Conservation (phyloP, 2,113 vertebrate genomes). For the Phrynosoma blainvillii region DNA sequence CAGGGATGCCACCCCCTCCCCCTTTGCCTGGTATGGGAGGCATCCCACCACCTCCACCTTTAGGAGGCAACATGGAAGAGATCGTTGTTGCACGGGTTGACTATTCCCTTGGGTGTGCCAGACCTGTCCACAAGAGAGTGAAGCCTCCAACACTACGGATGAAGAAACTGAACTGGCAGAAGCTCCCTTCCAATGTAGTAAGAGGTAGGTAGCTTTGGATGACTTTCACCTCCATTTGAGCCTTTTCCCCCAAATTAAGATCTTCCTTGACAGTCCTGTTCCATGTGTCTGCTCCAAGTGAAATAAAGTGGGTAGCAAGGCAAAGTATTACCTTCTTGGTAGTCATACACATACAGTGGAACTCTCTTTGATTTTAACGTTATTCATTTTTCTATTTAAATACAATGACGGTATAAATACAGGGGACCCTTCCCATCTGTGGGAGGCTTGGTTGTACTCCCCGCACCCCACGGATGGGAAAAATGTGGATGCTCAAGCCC, state of each 20-base stretch:
- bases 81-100: conserved; percentile 76
- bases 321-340: neutral
- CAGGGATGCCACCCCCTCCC: conserved; percentile 54
- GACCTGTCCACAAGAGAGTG: conserved; percentile 62
- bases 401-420: neutral
- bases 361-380: neutral
- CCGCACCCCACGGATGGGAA: too few species aligned
- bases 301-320: neutral
- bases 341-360: too few species aligned
- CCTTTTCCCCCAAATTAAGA: neutral
- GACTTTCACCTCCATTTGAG: too few species aligned
- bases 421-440: too few species aligned
- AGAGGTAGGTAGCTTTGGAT: conserved; percentile 76
- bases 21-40: conserved; percentile 47
- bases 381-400: neutral
- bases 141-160: conserved; percentile 87
- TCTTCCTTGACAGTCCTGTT: neutral
- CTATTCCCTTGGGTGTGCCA: conserved; percentile 66
- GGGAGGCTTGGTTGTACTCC: too few species aligned
- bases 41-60: conserved; percentile 62
- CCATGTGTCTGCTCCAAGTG: too few species aligned
- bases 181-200: conserved; percentile 83
- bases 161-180: conserved; percentile 99
- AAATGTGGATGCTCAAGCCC: too few species aligned
- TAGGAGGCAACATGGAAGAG: conserved; percentile 66